Percentiles rank a stretch among this genome's conserved stretches.
phyloP scores from a whole-genome alignment of 2,113 vertebrate species.

The Verasper variegatus region DNA sequence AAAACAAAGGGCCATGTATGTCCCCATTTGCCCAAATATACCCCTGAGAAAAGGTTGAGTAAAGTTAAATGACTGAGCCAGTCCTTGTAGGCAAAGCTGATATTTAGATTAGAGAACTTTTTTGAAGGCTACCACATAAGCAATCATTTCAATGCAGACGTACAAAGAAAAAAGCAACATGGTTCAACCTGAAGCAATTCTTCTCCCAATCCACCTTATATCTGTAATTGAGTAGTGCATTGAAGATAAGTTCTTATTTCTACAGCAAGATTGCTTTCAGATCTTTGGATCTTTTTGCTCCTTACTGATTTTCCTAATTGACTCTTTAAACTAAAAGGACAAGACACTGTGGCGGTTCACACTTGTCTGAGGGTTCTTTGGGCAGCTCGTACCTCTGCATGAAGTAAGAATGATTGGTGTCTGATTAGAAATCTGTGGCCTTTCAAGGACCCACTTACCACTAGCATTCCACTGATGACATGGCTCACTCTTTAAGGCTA shows the following conservation, averaged over 20 bases:
- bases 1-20: neutral
- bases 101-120: neutral
- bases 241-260: neutral
- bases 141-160: neutral
- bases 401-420: neutral
- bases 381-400: neutral
- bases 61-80: neutral
- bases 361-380: neutral
- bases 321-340: neutral
- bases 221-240: neutral
- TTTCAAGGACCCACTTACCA: neutral
- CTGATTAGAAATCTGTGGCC: constrained; percentile 1
- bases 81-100: neutral
- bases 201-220: neutral
- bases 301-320: neutral
- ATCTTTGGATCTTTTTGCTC: neutral
- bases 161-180: neutral
- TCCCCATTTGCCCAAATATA: neutral
- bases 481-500: too few relatives aligned
- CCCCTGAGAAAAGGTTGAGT: neutral
- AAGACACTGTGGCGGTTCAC: neutral
- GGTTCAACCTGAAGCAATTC: neutral
- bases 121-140: constrained; percentile 1
- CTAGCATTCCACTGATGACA: neutral
- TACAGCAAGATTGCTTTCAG: neutral